A percentile compares a stretch with the other conserved stretches of the same genome.
Conservation (phyloP, 1,140 invertebrate species). For the Drosophila bocqueti region DNA sequence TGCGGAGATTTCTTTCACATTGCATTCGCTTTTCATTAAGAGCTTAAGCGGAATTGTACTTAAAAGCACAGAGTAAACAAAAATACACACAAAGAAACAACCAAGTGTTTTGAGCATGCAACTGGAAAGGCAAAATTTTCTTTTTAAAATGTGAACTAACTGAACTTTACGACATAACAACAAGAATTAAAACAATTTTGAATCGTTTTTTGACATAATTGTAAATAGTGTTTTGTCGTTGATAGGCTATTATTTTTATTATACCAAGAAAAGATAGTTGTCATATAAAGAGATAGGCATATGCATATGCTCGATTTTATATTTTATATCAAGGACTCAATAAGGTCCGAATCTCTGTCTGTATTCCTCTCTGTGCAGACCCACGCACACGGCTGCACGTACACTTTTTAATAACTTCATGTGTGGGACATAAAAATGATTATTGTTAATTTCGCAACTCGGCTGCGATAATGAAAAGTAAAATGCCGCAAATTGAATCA, state of each 20-base stretch:
- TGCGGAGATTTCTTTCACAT: conserved; percentile 6
- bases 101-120: too few relatives aligned
- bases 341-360: background rate
- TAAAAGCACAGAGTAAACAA: conserved; percentile 33
- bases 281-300: too few relatives aligned
- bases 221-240: too few relatives aligned
- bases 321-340: background rate
- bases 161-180: background rate
- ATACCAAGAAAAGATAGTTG: background rate
- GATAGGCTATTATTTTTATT: background rate
- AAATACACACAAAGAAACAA: background rate
- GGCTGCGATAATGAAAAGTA: conserved; percentile 53
- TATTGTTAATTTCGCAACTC: conserved; percentile 68
- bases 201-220: too few relatives aligned
- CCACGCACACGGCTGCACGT: conserved; percentile 9
- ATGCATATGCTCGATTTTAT: background rate
- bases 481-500: conserved; percentile 74
- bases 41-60: conserved; percentile 55
- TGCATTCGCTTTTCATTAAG: conserved; percentile 62
- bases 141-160: background rate
- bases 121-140: background rate
- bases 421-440: conserved; percentile 64
- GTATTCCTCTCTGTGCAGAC: conserved; percentile 5
- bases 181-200: too few relatives aligned
- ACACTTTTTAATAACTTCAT: conserved; percentile 69